Base-by-base conservation (phyloP, 1,140 invertebrate genomes). In the Halictus rubicundus region DNA sequence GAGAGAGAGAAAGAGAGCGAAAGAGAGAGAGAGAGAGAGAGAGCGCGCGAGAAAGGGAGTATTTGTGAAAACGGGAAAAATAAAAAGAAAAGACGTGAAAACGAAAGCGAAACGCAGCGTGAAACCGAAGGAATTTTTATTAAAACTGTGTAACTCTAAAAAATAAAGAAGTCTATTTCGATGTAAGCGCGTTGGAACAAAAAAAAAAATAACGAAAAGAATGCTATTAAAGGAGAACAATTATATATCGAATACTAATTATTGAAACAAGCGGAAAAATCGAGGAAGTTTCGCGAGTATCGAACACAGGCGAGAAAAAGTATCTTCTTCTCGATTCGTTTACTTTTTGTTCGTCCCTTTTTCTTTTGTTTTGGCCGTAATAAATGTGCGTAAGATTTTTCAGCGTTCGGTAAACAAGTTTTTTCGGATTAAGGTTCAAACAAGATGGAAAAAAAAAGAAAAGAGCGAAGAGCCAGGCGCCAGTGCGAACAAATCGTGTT, bases 141-240 rank as follows among this genome's bases (percentile, higher is more conserved):
- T 91, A 52, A 52, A 66, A 91, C 88, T 89, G 87, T 92, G 87
- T 92, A 92, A 92, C 87, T 91, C 85, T 90, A 88, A 89, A 73
- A 63, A 88, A 90, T 52, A 52, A 52, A 52, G 16, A 92, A 91
- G 78, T 90, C 88, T 92, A 91, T 90, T 91, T 89, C 89, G 88
- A 91, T 91, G 88, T 92, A 91, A 92, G 88, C 81, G 89, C 90
- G 88, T 91, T 90, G 88, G 88, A 89, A 81, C 63, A 76, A 73
- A 71, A 66, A 82, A n/a, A 81, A 76, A 77, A 80, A 74, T 74
- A 86, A 78, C 16, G 27, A 27, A 63, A 78, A 78, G 66, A 23
- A 73, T 87, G 79, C 83, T 91, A 89, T 89, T 90, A n/a, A 91
- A 91, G 88, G 88, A 90, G 88, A 89, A 89, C 87, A 88, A 86